Conservation (phyloP, 2,113 vertebrate genomes). For the Meleagris gallopavo region DNA sequence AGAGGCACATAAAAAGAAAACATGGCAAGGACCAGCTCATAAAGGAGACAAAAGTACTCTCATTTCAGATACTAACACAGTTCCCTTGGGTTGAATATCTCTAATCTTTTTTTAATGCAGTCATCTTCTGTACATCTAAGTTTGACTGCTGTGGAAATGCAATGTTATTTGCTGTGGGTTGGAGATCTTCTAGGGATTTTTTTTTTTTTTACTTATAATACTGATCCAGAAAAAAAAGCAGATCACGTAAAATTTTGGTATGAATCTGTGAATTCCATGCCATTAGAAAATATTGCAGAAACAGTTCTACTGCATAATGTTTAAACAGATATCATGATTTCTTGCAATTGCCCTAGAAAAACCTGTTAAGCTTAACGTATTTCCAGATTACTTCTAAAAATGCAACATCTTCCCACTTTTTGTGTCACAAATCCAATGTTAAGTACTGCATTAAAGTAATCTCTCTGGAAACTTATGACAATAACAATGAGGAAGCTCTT, state of each 20-base stretch:
- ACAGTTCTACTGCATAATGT: neutral
- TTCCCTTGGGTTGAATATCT: neutral
- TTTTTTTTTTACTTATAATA: neutral
- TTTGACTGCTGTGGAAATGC: neutral
- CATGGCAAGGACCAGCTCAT: neutral
- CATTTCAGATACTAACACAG: neutral
- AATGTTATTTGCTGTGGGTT: neutral
- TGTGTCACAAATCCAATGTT: neutral
- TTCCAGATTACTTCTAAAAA: neutral
- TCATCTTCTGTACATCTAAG: neutral
- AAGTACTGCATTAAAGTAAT: neutral
- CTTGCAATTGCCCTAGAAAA: neutral
- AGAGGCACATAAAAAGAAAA: neutral
- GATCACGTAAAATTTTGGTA: neutral
- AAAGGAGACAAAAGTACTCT: neutral
- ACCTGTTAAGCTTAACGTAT: neutral
- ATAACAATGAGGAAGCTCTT: neutral
- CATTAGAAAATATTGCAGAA: neutral
- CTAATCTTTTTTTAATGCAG: neutral
- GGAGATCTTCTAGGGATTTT: neutral
- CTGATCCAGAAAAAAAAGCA: rapidly evolving
- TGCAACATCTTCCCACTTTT: neutral
- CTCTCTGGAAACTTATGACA: neutral
- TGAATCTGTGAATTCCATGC: neutral
- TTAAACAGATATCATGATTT: neutral